Base-by-base conservation (phyloP, 37 sponge, comb jelly and placozoan genomes). In the Haliclona indistincta region DNA sequence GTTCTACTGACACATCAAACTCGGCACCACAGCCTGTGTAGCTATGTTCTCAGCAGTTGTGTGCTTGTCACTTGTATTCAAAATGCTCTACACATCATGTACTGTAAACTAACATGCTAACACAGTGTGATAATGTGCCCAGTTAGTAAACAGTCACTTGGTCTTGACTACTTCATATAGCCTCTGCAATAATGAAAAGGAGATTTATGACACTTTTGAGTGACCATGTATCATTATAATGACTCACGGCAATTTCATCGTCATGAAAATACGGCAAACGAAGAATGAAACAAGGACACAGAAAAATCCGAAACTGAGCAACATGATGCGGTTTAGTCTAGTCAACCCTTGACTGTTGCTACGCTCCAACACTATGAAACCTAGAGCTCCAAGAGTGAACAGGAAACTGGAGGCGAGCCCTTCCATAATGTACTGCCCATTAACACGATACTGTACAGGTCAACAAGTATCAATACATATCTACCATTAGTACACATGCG, bases 401-500 rank as follows among this genome's bases (percentile, higher is more conserved):
- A 99, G 76, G 64, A 99, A 99, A 40, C 94, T 89, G 26, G 94
- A 94, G 7, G 97, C 94, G 36, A 99, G 79, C 0, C 99, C 99
- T 56, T 99, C 99, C 99, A 99, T 96, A 43, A 99, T 99, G 80
- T 99, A 99, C 78, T 99, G 99, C 0, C 99, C 99, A 72, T 99
- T 99, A 25, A 99, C 93, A 22, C 99, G 74, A 70, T 99, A 91
- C 45, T 91, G 80, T 13, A 47, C 8, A 47, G 13, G 49, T 47
- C 8, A 47, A 13, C 13, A 47, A 47, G 13, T 17, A 17, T 47
- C 13, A 17, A 17, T 17, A 47, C 8, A 47, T 17, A 13, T 17
- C 13, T 47, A 47, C 13, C 13, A 47, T 47, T 58, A 8, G 11
- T 20, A 58, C 11, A 6, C n/a, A n/a, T n/a, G 7, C 7, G 5